Evolutionary conservation across 2,797 vertebrate species (phyloP).

Genomic region (Perodicticus potto): DNA sequence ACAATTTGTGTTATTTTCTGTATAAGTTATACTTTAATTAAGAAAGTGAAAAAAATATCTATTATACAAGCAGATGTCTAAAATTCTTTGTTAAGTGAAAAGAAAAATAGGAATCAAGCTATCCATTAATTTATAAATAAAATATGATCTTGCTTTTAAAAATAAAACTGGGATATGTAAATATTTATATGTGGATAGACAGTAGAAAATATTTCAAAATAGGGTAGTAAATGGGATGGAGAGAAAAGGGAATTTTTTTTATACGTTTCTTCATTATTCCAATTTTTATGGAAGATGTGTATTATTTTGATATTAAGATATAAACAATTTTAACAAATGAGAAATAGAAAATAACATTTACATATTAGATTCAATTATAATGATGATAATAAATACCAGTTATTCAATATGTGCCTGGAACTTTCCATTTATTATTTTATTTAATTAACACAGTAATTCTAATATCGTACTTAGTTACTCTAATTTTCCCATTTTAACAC

Average conservation of each 20-base stretch:
- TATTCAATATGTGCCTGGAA: background rate
- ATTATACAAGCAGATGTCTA: background rate
- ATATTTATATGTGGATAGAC: background rate
- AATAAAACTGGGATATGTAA: conserved; percentile 13
- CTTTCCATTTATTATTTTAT: background rate
- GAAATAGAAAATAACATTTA: background rate
- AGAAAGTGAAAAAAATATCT: background rate
- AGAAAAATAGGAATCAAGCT: background rate
- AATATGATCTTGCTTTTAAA: background rate
- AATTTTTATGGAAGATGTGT: background rate
- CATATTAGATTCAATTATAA: background rate
- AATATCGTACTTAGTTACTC: background rate
- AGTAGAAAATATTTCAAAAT: background rate
- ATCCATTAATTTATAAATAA: background rate
- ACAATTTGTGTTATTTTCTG: background rate
- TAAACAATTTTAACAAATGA: background rate
- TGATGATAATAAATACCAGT: background rate
- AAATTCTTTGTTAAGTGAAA: conserved; percentile 46
- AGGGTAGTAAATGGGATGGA: background rate
- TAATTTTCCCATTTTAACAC: background rate
- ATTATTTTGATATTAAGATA: conserved; percentile 25
- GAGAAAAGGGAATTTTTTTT: background rate
- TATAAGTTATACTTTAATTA: background rate
- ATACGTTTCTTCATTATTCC: background rate
- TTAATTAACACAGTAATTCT: background rate